Conservation (phyloP, 2,113 vertebrate species). For the Danio rerio region DNA sequence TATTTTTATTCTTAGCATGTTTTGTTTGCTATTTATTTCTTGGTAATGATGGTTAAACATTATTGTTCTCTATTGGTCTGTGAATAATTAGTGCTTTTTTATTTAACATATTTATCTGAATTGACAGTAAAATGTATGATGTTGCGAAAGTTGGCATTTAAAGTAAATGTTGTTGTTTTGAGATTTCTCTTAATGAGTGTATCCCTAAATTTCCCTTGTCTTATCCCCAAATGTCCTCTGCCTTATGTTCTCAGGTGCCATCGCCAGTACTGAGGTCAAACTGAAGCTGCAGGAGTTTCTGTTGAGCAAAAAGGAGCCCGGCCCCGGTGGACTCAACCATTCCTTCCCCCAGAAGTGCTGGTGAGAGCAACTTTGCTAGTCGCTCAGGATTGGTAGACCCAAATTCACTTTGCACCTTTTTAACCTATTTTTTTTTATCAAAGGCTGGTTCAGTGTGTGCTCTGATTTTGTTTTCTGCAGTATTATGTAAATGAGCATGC, state of each 20-base stretch:
- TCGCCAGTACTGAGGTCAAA: constrained; percentile 95
- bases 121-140: too few relatives aligned
- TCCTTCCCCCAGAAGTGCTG: constrained; percentile 93
- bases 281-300: constrained; percentile 96
- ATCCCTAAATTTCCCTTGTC: too few relatives aligned
- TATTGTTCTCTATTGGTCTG: too few relatives aligned
- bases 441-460: not conserved
- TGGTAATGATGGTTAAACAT: too few relatives aligned
- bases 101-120: too few relatives aligned
- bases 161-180: too few relatives aligned
- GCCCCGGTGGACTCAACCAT: constrained; percentile 86
- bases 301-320: constrained; percentile 90
- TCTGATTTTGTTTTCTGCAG: not conserved
- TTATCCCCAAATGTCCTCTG: not conserved
- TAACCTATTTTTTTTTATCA: not conserved
- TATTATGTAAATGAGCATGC: constrained; percentile 2
- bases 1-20: too few relatives aligned
- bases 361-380: constrained; percentile 69
- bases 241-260: constrained; percentile 81
- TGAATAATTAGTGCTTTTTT: too few relatives aligned
- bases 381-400: not conserved
- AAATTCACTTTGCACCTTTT: not conserved
- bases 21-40: too few relatives aligned
- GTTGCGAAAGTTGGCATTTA: too few relatives aligned
- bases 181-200: too few relatives aligned